Evolutionary conservation across 2,888 invertebrate genomes (phyloP), one percentile per base, ranked within the genome.

Genomic region (Prosopocoilus inquinatus): DNA sequence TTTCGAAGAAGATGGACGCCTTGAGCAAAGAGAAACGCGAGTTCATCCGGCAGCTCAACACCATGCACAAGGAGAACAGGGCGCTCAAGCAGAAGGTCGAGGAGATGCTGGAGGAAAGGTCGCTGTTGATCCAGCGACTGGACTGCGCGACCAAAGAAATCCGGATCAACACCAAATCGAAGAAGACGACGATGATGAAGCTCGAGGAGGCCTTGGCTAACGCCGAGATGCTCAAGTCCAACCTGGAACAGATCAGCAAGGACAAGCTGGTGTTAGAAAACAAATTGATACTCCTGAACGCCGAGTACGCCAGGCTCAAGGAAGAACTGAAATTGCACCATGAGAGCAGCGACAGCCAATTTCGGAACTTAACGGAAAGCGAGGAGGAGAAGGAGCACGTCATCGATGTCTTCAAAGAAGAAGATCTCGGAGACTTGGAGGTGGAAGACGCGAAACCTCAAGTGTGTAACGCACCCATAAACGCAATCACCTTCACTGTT

Each of bases 71-170:
- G 50, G 75, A 75, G 55, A 74, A 71, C 49, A 64, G 68, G 20
- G 65, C 66, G 0, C 70, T 72, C 5, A 73, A 71, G 59, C 66
- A 70, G 39, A 72, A 75, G 53, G 53, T 75, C 11, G 72, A 74
- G 35, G 73, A 75, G 48, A 53, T 75, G 12, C 50, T 71, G n/a
- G 64, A 66, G 38, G 75, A 75, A 55, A 71, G 71, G 58, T 62
- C 67, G 15, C 45, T 62, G 9, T 56, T 72, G 13, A 53, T 73
- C 12, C 71, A 69, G 49, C 63, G 70, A 34, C 46, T 75, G 47
- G 74, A 75, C 50, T 67, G 60, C 4, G 74, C 73, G 2, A 70
- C 72, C 0, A 73, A 69, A 58, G 74, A 74, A 51, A 69, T 74
- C 45, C 71, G 69, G 50, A 50, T 58, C 15, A 74, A 72, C 57